Base-by-base conservation (phyloP, 2,113 vertebrate genomes). In the Rhegmatorhina hoffmannsi region DNA sequence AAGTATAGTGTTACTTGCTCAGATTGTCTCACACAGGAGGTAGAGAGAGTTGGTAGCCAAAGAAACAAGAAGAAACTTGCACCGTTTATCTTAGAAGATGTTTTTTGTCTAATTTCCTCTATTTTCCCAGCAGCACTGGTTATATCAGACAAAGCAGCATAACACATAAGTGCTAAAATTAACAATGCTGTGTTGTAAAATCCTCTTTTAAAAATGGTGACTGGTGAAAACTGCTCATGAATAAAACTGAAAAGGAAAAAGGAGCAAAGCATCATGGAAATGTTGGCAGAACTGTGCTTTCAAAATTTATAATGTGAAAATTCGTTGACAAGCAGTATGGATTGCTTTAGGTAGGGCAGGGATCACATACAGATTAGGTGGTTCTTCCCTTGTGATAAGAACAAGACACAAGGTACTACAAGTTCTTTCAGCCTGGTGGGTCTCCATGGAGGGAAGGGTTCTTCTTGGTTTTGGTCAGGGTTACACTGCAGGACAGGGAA, bases 141-240 rank as follows among this genome's bases (percentile, higher is more conserved):
- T 96, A 38, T 49, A 83, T 66, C 73, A 87, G 74, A 19, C 15
- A 75, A 60, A 87, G 82, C 74, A 87, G 78, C 72, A 55, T 90
- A 90, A 91, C 81, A 89, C 53, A 11, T 77, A 83, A 49, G 79
- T 70, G 79, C 87, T 92, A 85, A 94, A 94, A 91, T 92, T 89
- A 90, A 84, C 80, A 87, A 75, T 73, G 78, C 74, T 89, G 59
- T 70, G 87, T n/a, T 87, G 66, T 80, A 91, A 85, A 87, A 89
- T 66, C 25, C 18, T 73, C 91, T 82, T 74, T 89, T 56, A 17
- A 63, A 91, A 82, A 72, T 10, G 67, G 52, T 86, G 76, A 78
- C 92, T 92, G 60, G 33, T 91, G 87, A 72, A 66, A 95, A 34
- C 53, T 58, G 77, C 89, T 95, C 56, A 46, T 29, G 82, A 91